phyloP scores from a whole-genome alignment of 2,797 vertebrate species.

The Artibeus jamaicensis region DNA sequence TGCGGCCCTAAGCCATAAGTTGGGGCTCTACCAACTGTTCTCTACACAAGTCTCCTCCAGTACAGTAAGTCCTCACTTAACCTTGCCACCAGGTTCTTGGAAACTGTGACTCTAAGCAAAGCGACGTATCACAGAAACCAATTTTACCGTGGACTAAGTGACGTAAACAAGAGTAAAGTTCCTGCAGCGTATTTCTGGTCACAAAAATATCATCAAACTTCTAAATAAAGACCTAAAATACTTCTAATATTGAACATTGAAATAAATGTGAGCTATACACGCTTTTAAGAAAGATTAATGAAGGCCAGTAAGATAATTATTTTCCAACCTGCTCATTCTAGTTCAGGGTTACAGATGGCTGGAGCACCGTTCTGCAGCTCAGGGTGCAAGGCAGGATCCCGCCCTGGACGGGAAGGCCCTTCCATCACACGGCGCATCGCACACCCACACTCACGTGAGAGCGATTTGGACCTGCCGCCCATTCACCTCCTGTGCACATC shows the following conservation, averaged over 20 bases:
- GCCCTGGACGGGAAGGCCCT: background rate
- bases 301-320: background rate
- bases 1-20: background rate
- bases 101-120: background rate
- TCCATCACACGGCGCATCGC: too few species aligned
- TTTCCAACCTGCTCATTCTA: background rate
- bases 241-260: background rate
- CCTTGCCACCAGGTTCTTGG: background rate
- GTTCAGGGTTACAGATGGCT: background rate
- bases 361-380: background rate
- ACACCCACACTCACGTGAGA: background rate
- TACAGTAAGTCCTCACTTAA: background rate
- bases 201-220: background rate
- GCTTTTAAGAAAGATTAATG: background rate
- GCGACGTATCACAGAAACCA: background rate
- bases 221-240: background rate
- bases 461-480: background rate
- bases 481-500: background rate
- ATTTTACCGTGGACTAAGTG: background rate
- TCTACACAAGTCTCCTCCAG: background rate
- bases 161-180: background rate
- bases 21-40: background rate
- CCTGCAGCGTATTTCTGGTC: background rate
- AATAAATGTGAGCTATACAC: background rate
- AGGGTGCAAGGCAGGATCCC: background rate